Evolutionary conservation across 2,797 vertebrate species (phyloP), one percentile per base, ranked within the genome.

Genomic region (Rallus crepitans): DNA sequence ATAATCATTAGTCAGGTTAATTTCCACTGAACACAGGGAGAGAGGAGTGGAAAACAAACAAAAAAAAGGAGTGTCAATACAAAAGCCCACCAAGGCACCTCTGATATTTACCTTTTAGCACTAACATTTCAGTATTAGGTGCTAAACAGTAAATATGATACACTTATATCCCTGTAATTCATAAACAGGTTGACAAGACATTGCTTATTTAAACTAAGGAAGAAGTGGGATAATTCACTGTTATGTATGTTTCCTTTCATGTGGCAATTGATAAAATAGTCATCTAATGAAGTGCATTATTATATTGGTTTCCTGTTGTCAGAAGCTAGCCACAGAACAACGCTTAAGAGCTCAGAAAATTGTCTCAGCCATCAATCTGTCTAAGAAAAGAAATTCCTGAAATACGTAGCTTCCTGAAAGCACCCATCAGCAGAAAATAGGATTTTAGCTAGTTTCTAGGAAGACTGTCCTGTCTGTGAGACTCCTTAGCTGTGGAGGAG

Each of bases 1-100:
- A 94, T 99, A 99, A 88, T 99, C 99, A 95, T 98, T 99, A 55
- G 98, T 98, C 95, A 99, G 97, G 89, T 99, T 98, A 87, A 99
- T 98, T 90, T 99, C 99, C 98, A 99, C 99, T 99, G 96, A 91
- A 97, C 7, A 94, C 73, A 82, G 30, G 60, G 31, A 86, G 39
- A 69, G 65, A 90, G 84, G 90, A 69, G 23, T 31, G 57, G 59
- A 60, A 37, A 37, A 37, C 37, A 37, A 37, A 37, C 88, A 76
- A 79, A 69, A 83, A 45, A 45, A 45, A 77, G 30, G 28, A 71
- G 3, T 90, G 11, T 63, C 24, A 95, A 76, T 59, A 35, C 3
- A 78, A 79, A 94, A 61, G 86, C 24, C 73, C 59, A 65, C 10
- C 82, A 91, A 90, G 39, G 53, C 37, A 92, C 69, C 52, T 89